phyloP scores from a whole-genome alignment of 2,888 invertebrate species.

The Hanleya hanleyi region DNA sequence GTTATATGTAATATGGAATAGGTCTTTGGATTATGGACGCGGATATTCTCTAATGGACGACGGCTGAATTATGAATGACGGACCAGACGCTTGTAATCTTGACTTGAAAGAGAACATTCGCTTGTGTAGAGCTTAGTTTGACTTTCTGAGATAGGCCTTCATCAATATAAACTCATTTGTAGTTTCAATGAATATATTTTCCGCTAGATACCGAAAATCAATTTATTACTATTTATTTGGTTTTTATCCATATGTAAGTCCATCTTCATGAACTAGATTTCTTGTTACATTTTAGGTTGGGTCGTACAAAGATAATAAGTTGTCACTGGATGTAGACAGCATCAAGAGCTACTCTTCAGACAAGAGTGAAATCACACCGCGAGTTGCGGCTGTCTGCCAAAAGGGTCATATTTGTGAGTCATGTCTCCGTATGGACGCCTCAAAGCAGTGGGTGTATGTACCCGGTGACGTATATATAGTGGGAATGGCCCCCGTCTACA shows the following conservation, averaged over 20 bases:
- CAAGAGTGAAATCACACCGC: background rate
- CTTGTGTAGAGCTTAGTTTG: no score
- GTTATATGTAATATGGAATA: no score
- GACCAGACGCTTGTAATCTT: no score
- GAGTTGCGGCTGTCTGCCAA: background rate
- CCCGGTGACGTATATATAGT: slow-evolving; percentile 2
- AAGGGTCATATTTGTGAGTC: background rate
- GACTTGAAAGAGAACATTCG: no score
- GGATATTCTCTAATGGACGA: no score
- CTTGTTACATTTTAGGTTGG: background rate
- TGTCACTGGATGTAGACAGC: background rate
- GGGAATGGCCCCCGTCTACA: background rate
- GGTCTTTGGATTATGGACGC: no score
- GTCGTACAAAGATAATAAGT: background rate
- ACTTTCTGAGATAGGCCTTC: background rate
- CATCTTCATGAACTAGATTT: background rate
- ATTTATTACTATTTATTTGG: background rate
- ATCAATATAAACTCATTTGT: background rate
- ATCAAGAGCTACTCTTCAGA: background rate
- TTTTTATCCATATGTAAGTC: no score
- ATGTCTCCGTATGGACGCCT: background rate
- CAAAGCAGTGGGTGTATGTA: background rate
- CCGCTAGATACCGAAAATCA: no score
- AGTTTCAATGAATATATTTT: no score
- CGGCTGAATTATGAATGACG: no score